Percentiles rank a stretch among this genome's conserved stretches.
These are phyloP conservation scores for Eledona agricola DNA, from an alignment of 2,888 invertebrate species.

Conservation along the genomic window DNA sequence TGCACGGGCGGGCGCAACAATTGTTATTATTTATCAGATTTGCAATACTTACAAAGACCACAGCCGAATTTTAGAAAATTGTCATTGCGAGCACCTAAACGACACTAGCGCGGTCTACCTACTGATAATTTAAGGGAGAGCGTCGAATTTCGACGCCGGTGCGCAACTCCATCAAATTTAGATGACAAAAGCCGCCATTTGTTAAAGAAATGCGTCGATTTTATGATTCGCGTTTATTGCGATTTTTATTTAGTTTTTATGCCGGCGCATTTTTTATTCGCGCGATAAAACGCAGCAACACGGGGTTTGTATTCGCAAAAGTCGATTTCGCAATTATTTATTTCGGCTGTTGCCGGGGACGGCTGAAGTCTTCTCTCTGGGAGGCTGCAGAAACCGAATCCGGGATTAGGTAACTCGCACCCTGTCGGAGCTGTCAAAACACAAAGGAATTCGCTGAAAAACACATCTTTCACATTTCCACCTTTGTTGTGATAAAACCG, in stretches of 20 bases:
- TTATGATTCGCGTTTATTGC: constrained; percentile 45
- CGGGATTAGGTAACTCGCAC: no score
- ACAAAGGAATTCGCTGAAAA: no score
- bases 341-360: no score
- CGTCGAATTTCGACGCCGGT: constrained; percentile 57
- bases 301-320: constrained; percentile 31
- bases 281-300: constrained; percentile 42
- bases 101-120: constrained; percentile 63
- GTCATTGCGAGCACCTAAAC: constrained; percentile 62
- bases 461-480: no score
- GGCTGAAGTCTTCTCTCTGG: no score
- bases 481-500: no score
- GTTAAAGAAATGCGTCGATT: constrained; percentile 55
- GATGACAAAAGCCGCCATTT: constrained; percentile 62
- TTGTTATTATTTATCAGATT: constrained; percentile 13
- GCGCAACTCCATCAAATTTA: constrained; percentile 62
- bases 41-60: constrained; percentile 62
- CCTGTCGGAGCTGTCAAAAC: no score
- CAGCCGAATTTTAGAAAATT: constrained; percentile 61
- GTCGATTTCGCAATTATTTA: constrained; percentile 19
- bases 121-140: constrained; percentile 62
- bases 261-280: constrained; percentile 41
- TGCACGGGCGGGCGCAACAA: no score
- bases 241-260: constrained; percentile 45
- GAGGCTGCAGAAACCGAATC: no score